A percentile compares a stretch with the other conserved stretches of the same genome.
Evolutionary conservation across 2,113 vertebrate genomes (phyloP).

Genomic region (Monopterus albus): DNA sequence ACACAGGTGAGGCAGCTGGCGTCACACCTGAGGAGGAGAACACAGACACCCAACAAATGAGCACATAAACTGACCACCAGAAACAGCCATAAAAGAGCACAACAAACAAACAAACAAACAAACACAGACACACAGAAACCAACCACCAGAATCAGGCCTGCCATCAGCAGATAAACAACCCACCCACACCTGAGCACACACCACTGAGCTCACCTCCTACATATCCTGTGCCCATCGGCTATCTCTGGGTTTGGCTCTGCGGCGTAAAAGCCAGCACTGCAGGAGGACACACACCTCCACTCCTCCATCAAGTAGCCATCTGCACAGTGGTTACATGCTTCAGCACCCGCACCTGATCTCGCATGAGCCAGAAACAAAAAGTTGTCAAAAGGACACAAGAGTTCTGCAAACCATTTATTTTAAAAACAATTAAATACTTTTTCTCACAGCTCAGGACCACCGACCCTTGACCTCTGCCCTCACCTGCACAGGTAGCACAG

Average conservation of each 20-base stretch:
- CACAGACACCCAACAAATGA: constrained; percentile 30
- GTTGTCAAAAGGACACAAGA: neutral
- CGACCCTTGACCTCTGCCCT: constrained; percentile 7
- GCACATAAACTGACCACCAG: constrained; percentile 6
- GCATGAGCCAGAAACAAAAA: constrained; percentile 4
- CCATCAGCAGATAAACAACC: constrained; percentile 75
- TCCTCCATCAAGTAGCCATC: constrained; percentile 91
- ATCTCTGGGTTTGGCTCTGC: constrained; percentile 79
- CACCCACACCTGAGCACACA: constrained; percentile 75
- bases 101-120: constrained; percentile 29
- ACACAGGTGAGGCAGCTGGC: constrained; percentile 91
- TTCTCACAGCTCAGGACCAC: neutral
- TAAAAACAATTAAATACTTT: neutral
- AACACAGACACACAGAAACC: constrained; percentile 28
- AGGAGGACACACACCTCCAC: constrained; percentile 90
- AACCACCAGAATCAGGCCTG: constrained; percentile 62
- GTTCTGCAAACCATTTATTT: neutral
- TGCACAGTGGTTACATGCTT: constrained; percentile 89
- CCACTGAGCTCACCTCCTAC: constrained; percentile 87
- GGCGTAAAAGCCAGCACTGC: constrained; percentile 88
- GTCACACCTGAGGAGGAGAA: constrained; percentile 86
- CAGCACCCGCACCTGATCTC: constrained; percentile 85
- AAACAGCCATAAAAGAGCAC: constrained; percentile 1
- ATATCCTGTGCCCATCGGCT: constrained; percentile 82
- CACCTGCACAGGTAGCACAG: constrained; percentile 94